A percentile compares a stretch with the other conserved stretches of the same genome.
Conservation (phyloP, 2,888 invertebrate species). For the Sphecodes monilicornis region DNA sequence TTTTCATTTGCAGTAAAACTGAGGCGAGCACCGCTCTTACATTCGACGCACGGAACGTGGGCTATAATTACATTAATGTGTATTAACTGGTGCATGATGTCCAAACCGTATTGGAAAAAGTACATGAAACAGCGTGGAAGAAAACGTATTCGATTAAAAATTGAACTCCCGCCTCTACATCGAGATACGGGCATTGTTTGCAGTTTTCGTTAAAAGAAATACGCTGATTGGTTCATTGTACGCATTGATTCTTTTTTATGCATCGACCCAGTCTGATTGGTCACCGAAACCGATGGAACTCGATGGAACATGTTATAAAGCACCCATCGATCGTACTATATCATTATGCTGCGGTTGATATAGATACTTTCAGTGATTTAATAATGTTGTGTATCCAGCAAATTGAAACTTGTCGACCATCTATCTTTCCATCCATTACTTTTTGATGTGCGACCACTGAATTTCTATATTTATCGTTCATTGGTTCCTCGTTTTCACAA, state of each 20-base stretch:
- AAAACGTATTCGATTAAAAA: conserved; percentile 8
- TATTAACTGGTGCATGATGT: conserved; percentile 33
- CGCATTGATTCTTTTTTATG: neutral
- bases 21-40: conserved; percentile 8
- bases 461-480: neutral
- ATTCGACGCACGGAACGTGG: neutral
- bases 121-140: conserved; percentile 19
- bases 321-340: neutral
- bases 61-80: conserved; percentile 32
- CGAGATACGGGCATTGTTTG: neutral
- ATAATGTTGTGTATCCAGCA: neutral
- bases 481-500: neutral
- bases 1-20: neutral
- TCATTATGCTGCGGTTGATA: neutral
- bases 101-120: conserved; percentile 30
- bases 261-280: neutral
- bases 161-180: neutral
- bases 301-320: neutral
- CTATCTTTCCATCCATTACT: neutral
- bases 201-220: neutral
- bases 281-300: neutral
- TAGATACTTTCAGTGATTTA: neutral
- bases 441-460: neutral
- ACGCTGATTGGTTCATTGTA: neutral
- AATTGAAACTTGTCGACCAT: neutral